Percentiles rank a stretch among this genome's conserved stretches.
phyloP scores from a whole-genome alignment of 1,140 invertebrate genomes.

The Hestina assimilis region DNA sequence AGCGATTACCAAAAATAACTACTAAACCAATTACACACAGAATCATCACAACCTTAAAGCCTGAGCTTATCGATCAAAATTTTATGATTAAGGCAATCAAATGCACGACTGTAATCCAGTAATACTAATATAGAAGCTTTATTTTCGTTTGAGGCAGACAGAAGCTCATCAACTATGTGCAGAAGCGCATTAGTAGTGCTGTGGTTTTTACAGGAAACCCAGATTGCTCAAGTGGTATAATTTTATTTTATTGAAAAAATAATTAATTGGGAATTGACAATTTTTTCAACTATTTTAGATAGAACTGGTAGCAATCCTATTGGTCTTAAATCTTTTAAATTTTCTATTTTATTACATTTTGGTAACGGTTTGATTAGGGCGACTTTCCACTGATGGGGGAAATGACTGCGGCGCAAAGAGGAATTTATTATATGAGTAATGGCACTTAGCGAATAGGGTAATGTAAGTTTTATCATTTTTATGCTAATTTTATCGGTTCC shows the following conservation, averaged over 20 bases:
- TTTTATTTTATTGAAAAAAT: not conserved
- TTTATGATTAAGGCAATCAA: constrained; percentile 1
- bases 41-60: not conserved
- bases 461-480: constrained; percentile 6
- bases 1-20: not conserved
- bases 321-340: constrained; percentile 3
- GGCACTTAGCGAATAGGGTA: not conserved
- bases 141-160: too few relatives aligned
- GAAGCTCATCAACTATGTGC: not conserved
- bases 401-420: not conserved
- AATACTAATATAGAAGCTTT: not conserved
- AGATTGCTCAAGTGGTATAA: not conserved
- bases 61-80: not conserved
- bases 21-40: not conserved
- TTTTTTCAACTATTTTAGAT: constrained; percentile 4
- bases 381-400: not conserved
- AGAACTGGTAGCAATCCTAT: constrained; percentile 5
- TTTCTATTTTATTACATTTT: not conserved
- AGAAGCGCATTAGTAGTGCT: not conserved
- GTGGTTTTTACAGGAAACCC: not conserved
- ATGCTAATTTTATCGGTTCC: not conserved
- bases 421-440: constrained; percentile 4
- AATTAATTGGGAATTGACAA: not conserved
- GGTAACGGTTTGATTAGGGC: constrained; percentile 1
- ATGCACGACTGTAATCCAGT: not conserved